Percentiles rank a stretch among this genome's conserved stretches.
phyloP scores from a whole-genome alignment of 2,797 vertebrate species.

The Urophycis tenuis region DNA sequence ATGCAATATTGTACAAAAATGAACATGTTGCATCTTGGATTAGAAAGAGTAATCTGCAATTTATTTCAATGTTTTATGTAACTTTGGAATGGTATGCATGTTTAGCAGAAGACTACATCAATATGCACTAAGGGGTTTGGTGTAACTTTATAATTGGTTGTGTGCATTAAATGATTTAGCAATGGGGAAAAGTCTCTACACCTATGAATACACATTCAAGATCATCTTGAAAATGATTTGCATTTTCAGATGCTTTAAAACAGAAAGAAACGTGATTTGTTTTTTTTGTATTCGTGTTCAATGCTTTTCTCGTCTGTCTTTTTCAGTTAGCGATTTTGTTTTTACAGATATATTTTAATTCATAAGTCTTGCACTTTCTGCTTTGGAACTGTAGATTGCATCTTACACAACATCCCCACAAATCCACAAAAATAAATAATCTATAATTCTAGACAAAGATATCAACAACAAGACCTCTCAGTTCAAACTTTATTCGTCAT shows the following conservation, averaged over 20 bases:
- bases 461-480: not conserved
- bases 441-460: not conserved
- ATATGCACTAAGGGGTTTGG: slow-evolving; percentile 44
- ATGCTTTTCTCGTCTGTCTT: not conserved
- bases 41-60: slow-evolving; percentile 63
- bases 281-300: not conserved
- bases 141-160: slow-evolving; percentile 49
- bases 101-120: slow-evolving; percentile 51
- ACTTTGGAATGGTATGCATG: slow-evolving; percentile 55
- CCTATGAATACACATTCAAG: not conserved
- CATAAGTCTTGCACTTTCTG: not conserved
- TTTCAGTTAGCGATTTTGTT: not conserved
- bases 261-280: not conserved
- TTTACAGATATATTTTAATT: not conserved
- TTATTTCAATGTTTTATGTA: slow-evolving; percentile 58
- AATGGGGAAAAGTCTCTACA: not conserved
- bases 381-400: not conserved
- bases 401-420: not conserved
- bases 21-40: slow-evolving; percentile 60
- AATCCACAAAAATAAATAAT: not conserved
- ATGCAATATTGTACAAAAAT: slow-evolving; percentile 61
- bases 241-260: not conserved
- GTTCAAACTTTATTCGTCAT: not conserved
- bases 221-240: not conserved
- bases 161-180: slow-evolving; percentile 24